Base-by-base conservation (phyloP, 2,797 vertebrate genomes). In the Petrocephalus schoutedeni region DNA sequence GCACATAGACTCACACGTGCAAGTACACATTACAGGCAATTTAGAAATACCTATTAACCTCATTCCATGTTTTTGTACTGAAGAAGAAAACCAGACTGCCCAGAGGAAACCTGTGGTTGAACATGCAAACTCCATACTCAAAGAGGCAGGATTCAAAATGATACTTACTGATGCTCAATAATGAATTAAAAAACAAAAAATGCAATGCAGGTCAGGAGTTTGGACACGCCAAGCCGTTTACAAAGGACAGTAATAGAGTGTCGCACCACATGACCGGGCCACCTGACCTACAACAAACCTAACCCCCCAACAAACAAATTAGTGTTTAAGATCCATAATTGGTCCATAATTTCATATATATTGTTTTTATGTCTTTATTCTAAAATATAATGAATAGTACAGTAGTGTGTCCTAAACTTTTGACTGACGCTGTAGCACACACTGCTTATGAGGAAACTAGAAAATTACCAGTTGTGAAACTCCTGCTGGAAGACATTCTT, bases 401-500 rank as follows among this genome's bases (percentile, higher is more conserved):
- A 1, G 32, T 28, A 28, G 28, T 28, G 28, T 28, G 28, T 28
- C 32, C 64, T 23, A 67, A 67, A 67, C 10, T 67, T 67, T 14
- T 67, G 23, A 67, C 23, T 67, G 61, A 23, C 28, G 28, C 23
- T 1, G 16, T 56, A 28, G 23, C 36, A 7, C 21, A 9, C 12
- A 32, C 6, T 57, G 10, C n/a, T 8, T 85, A 49, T 2, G 49
- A 19, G 71, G 4, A 86, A 57, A 61, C n/a, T 10, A 23, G 21
- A 36, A 41, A 4, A 86, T 16, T 80, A 87, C 94, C 95, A 71
- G 97, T 97, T 7, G 97, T 98, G 90, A 97, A 97, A 92, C 95
- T 96, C 92, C 91, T 94, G 23, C 94, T 97, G 0, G 95, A 91
- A 1, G 98, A 98, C 97, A 99, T 98, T 91, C 96, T 96, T 0